Conservation (phyloP, 2,888 invertebrate genomes). For the Ctenicera cuprea region DNA sequence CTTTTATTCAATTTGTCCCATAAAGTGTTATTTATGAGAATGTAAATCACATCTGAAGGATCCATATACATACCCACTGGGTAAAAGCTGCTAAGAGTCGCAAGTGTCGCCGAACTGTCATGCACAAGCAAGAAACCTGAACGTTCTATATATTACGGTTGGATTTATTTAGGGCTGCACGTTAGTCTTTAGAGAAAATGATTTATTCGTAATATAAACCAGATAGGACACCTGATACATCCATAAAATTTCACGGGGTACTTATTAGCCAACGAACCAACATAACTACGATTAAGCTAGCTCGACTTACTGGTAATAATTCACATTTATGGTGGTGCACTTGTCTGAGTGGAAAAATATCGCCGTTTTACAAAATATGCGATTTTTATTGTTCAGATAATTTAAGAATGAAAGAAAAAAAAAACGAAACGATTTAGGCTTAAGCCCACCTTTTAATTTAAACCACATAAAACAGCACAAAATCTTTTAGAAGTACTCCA, state of each 20-base stretch:
- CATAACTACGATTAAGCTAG: background rate
- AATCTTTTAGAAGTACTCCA: too few relatives aligned
- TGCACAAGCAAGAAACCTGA: constrained; percentile 27
- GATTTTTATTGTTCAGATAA: too few relatives aligned
- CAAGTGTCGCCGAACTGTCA: constrained; percentile 38
- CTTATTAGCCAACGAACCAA: constrained; percentile 9
- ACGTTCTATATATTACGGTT: constrained; percentile 36
- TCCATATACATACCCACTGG: constrained; percentile 39
- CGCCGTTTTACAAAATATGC: too few relatives aligned
- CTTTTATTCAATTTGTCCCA: constrained; percentile 50
- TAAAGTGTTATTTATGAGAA: constrained; percentile 47
- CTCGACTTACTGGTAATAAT: background rate
- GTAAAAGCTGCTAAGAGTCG: constrained; percentile 39
- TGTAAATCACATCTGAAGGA: constrained; percentile 42
- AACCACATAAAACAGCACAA: too few relatives aligned
- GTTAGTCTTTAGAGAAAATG: constrained; percentile 27
- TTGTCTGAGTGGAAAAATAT: background rate
- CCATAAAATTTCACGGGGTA: constrained; percentile 28
- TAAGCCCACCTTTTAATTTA: too few relatives aligned
- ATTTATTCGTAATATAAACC: constrained; percentile 37
- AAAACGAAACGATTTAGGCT: too few relatives aligned
- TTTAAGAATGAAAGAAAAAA: too few relatives aligned
- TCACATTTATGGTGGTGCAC: background rate
- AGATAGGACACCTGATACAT: constrained; percentile 42
- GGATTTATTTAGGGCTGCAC: constrained; percentile 35